Evolutionary conservation across 1,140 invertebrate genomes (phyloP).

Genomic region (Helicoverpa armigera): DNA sequence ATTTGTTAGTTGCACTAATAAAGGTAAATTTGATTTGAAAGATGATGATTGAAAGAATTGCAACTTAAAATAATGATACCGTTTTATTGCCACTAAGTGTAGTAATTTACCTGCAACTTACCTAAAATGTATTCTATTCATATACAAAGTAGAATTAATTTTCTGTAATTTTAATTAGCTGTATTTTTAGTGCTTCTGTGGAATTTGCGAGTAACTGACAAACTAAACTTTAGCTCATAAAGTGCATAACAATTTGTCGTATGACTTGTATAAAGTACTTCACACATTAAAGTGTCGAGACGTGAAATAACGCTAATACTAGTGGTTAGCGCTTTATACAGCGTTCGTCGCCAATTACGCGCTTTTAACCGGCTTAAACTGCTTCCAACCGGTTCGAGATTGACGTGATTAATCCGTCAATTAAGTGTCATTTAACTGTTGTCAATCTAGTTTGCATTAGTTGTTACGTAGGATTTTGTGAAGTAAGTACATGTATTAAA

Average conservation of each 20-base stretch:
- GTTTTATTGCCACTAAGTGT: no score
- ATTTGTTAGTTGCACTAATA: background rate
- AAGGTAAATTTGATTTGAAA: no score
- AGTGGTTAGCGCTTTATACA: conserved; percentile 23
- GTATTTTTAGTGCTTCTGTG: background rate
- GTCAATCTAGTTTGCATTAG: conserved; percentile 1
- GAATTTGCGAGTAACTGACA: background rate
- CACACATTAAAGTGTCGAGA: conserved; percentile 36
- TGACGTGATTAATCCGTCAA: conserved; percentile 16
- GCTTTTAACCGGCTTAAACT: conserved; percentile 25
- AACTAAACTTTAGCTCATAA: background rate
- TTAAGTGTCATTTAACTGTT: background rate
- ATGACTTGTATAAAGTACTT: conserved; percentile 15
- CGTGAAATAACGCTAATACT: conserved; percentile 27
- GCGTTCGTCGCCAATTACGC: conserved; percentile 24
- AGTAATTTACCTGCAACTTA: no score
- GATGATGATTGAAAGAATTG: no score
- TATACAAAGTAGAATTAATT: background rate
- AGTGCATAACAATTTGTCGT: conserved; percentile 5
- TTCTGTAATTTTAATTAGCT: background rate
- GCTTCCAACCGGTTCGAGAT: conserved; percentile 27
- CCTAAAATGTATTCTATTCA: background rate
- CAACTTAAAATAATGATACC: no score
- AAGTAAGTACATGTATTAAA: background rate
- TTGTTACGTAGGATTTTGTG: background rate